Evolutionary conservation across 2,888 invertebrate genomes (phyloP).

Genomic region (Phytoseiulus persimilis): DNA sequence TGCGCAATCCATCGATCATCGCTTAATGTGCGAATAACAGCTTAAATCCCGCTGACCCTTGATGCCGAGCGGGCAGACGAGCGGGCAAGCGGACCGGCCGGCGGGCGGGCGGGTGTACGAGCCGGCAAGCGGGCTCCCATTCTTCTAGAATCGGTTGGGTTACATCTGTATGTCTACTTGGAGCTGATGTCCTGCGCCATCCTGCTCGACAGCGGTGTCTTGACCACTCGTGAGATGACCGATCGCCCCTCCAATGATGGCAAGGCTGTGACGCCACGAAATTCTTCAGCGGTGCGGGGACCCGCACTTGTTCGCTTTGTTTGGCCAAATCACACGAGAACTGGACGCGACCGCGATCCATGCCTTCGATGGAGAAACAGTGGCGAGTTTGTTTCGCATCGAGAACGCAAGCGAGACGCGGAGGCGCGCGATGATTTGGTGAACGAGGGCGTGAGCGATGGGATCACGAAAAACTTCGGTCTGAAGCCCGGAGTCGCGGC

Average conservation of each 20-base stretch:
- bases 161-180: background rate
- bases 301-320: background rate
- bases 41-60: conserved; percentile 27
- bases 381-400: background rate
- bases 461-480: background rate
- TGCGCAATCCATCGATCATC: conserved; percentile 33
- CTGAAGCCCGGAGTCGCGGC: background rate
- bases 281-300: background rate
- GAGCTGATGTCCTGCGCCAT: background rate
- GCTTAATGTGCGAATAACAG: conserved; percentile 39
- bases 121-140: background rate
- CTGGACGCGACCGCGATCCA: too few relatives aligned
- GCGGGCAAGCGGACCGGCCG: background rate
- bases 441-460: background rate
- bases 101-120: background rate
- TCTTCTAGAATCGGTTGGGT: background rate
- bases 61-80: background rate
- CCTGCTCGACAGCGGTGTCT: background rate
- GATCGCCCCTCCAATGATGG: conserved; percentile 16
- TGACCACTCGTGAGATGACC: conserved; percentile 34
- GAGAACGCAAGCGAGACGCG: background rate
- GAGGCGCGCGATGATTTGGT: background rate
- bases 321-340: background rate
- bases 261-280: background rate
- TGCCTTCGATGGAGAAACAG: too few relatives aligned